phyloP scores from a whole-genome alignment of 2,888 invertebrate genomes.

The Lasioglossum vierecki region DNA sequence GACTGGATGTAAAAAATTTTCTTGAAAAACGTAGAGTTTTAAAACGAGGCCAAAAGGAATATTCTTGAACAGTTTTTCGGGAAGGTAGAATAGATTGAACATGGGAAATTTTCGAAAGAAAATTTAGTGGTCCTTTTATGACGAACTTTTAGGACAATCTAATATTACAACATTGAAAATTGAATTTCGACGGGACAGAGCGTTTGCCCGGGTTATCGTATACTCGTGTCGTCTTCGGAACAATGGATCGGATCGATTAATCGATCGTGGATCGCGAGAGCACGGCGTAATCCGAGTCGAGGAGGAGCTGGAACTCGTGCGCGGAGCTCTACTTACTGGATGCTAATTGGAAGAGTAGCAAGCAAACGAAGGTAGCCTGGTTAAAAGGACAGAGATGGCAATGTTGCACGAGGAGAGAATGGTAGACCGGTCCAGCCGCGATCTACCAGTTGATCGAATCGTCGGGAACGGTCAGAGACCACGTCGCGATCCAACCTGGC shows the following conservation, averaged over 20 bases:
- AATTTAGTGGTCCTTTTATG: too few relatives aligned
- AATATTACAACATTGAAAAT: not conserved
- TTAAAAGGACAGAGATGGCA: not conserved
- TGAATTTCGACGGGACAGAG: not conserved
- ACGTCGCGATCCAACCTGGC: constrained; percentile 37
- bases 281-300: not conserved
- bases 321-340: constrained; percentile 31
- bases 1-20: too few relatives aligned
- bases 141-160: too few relatives aligned
- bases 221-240: not conserved
- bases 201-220: not conserved
- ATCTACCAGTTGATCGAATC: constrained; percentile 48
- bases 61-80: not conserved
- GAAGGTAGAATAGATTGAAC: not conserved
- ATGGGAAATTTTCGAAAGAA: too few relatives aligned
- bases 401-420: constrained; percentile 29
- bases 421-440: constrained; percentile 35
- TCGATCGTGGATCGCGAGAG: not conserved
- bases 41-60: too few relatives aligned
- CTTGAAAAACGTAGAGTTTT: too few relatives aligned
- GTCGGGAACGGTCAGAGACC: constrained; percentile 32
- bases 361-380: constrained; percentile 27
- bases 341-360: constrained; percentile 58
- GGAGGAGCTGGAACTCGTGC: constrained; percentile 3
- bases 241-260: not conserved